phyloP scores from a whole-genome alignment of 1,140 invertebrate genomes.

The Armadillidium nasatum region DNA sequence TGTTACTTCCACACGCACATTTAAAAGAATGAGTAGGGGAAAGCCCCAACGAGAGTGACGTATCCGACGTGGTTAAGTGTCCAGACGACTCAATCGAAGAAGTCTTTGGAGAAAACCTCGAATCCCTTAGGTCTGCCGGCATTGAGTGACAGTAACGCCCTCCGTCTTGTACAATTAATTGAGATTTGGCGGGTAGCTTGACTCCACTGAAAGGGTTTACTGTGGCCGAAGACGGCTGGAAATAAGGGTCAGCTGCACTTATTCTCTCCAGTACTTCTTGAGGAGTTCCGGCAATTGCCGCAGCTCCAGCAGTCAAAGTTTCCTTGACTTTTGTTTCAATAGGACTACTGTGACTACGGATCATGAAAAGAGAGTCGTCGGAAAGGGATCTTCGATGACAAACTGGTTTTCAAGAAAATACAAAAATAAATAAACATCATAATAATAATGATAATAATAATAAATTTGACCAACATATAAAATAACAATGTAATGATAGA shows the following conservation, averaged over 20 bases:
- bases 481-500: too few relatives aligned
- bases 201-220: slow-evolving; percentile 40
- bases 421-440: too few relatives aligned
- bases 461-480: too few relatives aligned
- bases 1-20: slow-evolving; percentile 28
- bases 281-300: slow-evolving; percentile 32
- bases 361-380: slow-evolving; percentile 57
- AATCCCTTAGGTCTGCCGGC: slow-evolving; percentile 16
- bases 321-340: slow-evolving; percentile 29
- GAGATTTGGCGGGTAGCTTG: slow-evolving; percentile 39
- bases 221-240: slow-evolving; percentile 39
- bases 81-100: slow-evolving; percentile 20
- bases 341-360: slow-evolving; percentile 37
- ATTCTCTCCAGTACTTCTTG: slow-evolving; percentile 43
- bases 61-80: slow-evolving; percentile 36
- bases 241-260: slow-evolving; percentile 43
- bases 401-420: slow-evolving; percentile 18
- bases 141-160: slow-evolving; percentile 41
- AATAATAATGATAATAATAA: too few relatives aligned
- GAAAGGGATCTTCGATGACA: slow-evolving; percentile 62
- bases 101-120: slow-evolving; percentile 3
- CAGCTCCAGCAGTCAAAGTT: slow-evolving; percentile 17
- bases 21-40: slow-evolving; percentile 30
- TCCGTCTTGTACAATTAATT: slow-evolving; percentile 39
- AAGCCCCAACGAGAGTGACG: slow-evolving; percentile 28